Percentiles rank a stretch among this genome's conserved stretches.
Conservation (phyloP, 2,888 invertebrate species). For the Alentia gelatinosa region DNA sequence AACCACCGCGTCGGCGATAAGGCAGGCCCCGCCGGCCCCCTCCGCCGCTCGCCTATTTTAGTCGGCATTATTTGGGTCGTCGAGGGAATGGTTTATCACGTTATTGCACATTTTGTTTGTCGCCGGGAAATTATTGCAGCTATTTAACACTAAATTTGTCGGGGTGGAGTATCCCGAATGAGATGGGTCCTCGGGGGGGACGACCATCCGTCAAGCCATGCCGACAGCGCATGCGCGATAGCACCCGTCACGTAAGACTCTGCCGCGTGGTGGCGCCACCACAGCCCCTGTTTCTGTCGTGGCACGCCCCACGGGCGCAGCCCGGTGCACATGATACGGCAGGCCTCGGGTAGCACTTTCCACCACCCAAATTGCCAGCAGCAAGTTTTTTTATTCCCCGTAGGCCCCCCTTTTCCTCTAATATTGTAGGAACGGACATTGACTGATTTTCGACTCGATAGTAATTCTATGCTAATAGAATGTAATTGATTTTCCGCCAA, state of each 20-base stretch:
- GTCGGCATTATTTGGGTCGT: not conserved
- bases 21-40: not conserved
- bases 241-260: slow-evolving; percentile 48
- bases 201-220: not conserved
- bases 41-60: not conserved
- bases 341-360: not conserved
- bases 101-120: slow-evolving; percentile 58
- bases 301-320: slow-evolving; percentile 22
- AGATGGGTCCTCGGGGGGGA: slow-evolving; percentile 35
- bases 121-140: slow-evolving; percentile 53
- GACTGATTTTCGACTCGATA: not conserved
- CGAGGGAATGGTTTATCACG: slow-evolving; percentile 55
- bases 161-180: slow-evolving; percentile 54
- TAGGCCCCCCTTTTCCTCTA: not conserved
- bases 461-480: slow-evolving; percentile 1
- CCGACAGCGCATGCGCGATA: slow-evolving; percentile 33
- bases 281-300: slow-evolving; percentile 23
- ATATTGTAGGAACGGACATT: not conserved
- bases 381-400: not conserved
- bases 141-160: slow-evolving; percentile 60
- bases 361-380: not conserved
- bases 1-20: not conserved
- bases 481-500: not conserved
- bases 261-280: not conserved
- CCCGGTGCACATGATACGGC: not conserved